phyloP scores from a whole-genome alignment of 1,140 invertebrate species.

The Cylas formicarius region DNA sequence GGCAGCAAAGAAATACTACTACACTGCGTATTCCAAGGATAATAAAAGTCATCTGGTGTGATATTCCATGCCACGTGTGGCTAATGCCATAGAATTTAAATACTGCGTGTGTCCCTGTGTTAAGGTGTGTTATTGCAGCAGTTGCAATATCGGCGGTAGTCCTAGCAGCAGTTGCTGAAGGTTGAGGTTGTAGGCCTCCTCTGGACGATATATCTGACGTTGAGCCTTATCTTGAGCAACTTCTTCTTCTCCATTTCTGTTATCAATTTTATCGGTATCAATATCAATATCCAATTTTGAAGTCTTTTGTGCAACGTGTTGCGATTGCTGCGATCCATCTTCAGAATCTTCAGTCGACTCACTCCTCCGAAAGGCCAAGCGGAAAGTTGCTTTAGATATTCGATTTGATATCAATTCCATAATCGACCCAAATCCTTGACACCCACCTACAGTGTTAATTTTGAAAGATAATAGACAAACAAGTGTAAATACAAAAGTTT shows the following conservation, averaged over 20 bases:
- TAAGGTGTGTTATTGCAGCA: no score
- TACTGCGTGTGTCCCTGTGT: not conserved
- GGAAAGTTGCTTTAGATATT: no score
- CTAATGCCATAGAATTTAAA: not conserved
- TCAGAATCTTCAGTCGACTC: slow-evolving; percentile 4
- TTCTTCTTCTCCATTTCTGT: not conserved
- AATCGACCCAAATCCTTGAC: no score
- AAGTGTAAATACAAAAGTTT: no score
- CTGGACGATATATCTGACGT: no score
- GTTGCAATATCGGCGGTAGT: not conserved
- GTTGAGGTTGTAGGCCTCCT: no score
- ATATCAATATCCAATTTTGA: slow-evolving; percentile 4
- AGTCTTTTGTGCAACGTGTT: not conserved
- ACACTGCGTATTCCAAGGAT: not conserved
- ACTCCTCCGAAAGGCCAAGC: no score
- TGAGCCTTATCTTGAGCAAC: not conserved
- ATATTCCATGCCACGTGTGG: slow-evolving; percentile 1
- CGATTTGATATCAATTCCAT: no score
- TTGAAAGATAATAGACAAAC: no score
- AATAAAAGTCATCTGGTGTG: no score
- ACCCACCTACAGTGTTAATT: no score
- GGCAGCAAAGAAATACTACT: slow-evolving; percentile 1
- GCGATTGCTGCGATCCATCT: slow-evolving; percentile 3
- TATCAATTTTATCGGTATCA: not conserved
- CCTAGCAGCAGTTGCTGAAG: no score